Base-by-base conservation (phyloP, 1,140 invertebrate genomes). In the Neelides sp. region DNA sequence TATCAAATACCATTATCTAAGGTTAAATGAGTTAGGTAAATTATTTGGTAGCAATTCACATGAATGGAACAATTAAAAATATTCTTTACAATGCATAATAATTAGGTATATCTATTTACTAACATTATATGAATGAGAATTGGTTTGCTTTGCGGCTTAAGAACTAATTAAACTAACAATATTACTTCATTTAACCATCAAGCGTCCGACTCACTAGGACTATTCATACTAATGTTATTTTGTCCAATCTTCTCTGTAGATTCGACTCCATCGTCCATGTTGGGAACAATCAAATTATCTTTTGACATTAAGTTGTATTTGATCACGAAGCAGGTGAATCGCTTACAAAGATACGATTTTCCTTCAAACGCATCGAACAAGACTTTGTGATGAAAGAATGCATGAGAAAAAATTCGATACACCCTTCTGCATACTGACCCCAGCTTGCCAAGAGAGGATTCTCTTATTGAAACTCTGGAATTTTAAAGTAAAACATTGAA, bases 341-440 rank as follows among this genome's bases (percentile, higher is more conserved):
- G 77, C 63, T 85, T 85, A 72, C 95, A 98, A 35, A 98, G 70
- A 67, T 81, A 87, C 7, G 91, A 45, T 57, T 63, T 68, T 64
- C 78, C 78, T 70, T 98, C 95, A 76, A 98, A 99, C 62, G 91
- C 85, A 72, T 98, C 92, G 74, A 98, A 99, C 66, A 98, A 84
- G 57, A 79, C 75, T 63, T 87, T 76, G 70, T 99, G 96, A 73
- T 99, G 95, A 67, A 93, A 99, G 69, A 94, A 98, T 23, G 96
- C 95, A 73, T 99, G 96, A 26, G 94, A 98, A 70, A 99, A 99
- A 65, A 99, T 99, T 73, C 96, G 79, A 66, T 99, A 99, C 1
- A 99, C 93, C 64, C 96, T 78, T 60, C 96, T 77, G 70, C 95
- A 98, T 3, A 98, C 93, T 20, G 94, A 98, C 52, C 94, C 94